Percentiles rank a stretch among this genome's conserved stretches.
phyloP scores from a whole-genome alignment of 2,113 vertebrate genomes.

The Eira barbara region DNA sequence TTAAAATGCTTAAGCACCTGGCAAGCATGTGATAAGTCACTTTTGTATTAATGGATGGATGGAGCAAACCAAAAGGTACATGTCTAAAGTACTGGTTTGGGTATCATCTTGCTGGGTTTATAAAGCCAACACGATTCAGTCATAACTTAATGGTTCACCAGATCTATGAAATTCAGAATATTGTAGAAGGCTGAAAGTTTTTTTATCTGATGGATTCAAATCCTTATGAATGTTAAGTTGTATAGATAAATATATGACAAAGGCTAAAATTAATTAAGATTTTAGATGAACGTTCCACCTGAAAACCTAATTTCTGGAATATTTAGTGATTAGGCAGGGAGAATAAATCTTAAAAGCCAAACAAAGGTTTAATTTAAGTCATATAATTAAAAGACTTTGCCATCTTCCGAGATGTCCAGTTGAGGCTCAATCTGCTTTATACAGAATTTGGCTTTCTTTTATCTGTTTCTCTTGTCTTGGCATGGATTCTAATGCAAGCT shows the following conservation, averaged over 20 bases:
- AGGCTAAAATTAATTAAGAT: neutral
- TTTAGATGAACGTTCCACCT: neutral
- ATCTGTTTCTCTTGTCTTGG: neutral
- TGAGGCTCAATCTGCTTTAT: neutral
- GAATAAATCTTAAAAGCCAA: neutral
- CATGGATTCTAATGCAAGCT: neutral
- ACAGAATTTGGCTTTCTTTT: neutral
- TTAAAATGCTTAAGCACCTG: neutral
- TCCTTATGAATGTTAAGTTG: neutral
- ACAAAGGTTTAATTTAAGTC: neutral
- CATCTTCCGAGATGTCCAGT: neutral
- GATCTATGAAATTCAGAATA: neutral
- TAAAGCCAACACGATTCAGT: neutral
- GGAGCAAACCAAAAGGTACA: neutral
- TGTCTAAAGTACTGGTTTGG: neutral
- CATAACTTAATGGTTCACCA: neutral
- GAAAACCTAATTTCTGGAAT: conserved; percentile 1
- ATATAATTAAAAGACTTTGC: neutral
- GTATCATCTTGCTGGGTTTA: neutral
- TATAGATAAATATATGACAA: neutral
- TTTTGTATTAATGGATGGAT: neutral
- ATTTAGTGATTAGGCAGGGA: neutral
- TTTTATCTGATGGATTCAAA: neutral
- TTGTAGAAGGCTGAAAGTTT: neutral
- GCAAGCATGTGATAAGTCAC: neutral